A percentile compares a stretch with the other conserved stretches of the same genome.
Conservation (phyloP, 2,888 invertebrate genomes). For the Sialis fuliginosa region DNA sequence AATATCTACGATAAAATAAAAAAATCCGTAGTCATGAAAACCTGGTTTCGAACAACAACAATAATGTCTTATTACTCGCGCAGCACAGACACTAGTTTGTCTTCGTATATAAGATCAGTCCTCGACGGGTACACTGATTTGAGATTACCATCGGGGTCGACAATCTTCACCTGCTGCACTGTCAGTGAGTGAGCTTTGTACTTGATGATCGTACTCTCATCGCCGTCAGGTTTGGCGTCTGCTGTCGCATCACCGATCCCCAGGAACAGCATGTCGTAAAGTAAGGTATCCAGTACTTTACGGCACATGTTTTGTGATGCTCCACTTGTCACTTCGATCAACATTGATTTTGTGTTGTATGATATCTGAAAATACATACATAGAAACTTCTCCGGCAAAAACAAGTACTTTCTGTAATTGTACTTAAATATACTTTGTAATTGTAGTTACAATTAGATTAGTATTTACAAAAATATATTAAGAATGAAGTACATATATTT, state of each 20-base stretch:
- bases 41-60: too few relatives aligned
- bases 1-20: too few relatives aligned
- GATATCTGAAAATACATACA: constrained; percentile 37
- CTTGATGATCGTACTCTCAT: constrained; percentile 7
- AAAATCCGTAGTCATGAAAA: too few relatives aligned
- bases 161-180: constrained; percentile 51
- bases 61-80: constrained; percentile 1
- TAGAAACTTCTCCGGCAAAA: neutral
- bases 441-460: neutral
- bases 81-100: constrained; percentile 3
- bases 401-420: too few relatives aligned
- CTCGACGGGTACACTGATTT: constrained; percentile 66
- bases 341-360: constrained; percentile 39
- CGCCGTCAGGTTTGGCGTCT: constrained; percentile 15
- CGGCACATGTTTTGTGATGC: constrained; percentile 44
- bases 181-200: constrained; percentile 19
- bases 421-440: neutral
- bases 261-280: constrained; percentile 42
- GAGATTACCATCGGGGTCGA: constrained; percentile 44
- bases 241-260: constrained; percentile 28
- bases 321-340: constrained; percentile 63
- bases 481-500: too few relatives aligned
- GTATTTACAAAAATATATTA: neutral
- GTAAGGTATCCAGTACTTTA: constrained; percentile 44
- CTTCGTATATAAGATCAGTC: constrained; percentile 42